Conservation (phyloP, 1,140 invertebrate genomes). For the Brachionus rubens region DNA sequence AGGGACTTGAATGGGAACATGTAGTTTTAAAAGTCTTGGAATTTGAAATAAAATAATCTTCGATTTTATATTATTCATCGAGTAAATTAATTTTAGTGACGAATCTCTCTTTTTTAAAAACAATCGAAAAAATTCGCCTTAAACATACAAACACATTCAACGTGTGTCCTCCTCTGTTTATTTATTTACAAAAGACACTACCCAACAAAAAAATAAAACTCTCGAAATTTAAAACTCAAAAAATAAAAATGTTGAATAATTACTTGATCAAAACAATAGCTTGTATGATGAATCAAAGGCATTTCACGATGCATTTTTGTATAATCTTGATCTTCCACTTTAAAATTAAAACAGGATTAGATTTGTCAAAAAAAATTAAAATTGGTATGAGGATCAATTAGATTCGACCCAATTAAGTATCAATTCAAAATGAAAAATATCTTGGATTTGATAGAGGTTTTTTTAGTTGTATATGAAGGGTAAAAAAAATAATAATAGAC, state of each 20-base stretch:
- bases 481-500: neutral
- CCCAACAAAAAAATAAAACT: no score
- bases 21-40: no score
- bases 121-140: no score
- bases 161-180: no score
- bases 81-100: no score
- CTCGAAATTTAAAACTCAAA: no score
- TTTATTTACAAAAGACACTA: no score
- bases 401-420: conserved; percentile 26
- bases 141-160: no score
- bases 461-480: neutral
- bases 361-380: conserved; percentile 25
- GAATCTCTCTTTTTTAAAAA: no score
- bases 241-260: neutral
- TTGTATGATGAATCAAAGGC: neutral
- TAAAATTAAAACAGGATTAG: conserved; percentile 13
- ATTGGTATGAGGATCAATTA: conserved; percentile 32
- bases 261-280: conserved; percentile 17
- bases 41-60: no score
- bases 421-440: conserved; percentile 1
- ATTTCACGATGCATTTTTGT: conserved; percentile 4
- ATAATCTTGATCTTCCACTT: conserved; percentile 14
- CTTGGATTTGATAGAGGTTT: neutral
- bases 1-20: no score
- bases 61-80: no score